Conservation (phyloP, 2,888 invertebrate genomes). For the Mimas tiliae region DNA sequence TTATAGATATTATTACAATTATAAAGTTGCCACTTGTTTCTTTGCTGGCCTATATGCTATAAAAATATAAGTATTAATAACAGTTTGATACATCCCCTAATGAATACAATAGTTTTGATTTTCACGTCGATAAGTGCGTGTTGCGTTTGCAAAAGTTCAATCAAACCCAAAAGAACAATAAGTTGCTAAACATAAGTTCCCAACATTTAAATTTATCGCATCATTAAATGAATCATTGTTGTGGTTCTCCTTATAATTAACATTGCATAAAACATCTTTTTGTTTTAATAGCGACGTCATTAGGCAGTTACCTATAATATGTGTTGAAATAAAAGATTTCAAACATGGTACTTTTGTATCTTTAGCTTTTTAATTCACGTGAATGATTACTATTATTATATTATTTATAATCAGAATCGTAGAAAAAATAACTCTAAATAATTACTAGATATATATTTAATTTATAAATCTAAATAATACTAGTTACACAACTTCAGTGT, state of each 20-base stretch:
- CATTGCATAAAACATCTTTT: constrained; percentile 9
- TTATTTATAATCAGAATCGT: no score
- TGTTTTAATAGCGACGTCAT: background rate
- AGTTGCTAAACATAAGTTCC: constrained; percentile 10
- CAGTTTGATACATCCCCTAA: background rate
- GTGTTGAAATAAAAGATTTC: background rate
- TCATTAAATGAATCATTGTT: background rate
- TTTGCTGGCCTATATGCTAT: no score
- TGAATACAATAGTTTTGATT: constrained; percentile 11
- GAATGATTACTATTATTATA: no score
- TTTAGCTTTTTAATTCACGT: no score
- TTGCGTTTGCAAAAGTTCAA: background rate
- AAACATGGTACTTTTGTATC: background rate
- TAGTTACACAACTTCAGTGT: background rate
- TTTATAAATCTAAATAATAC: background rate
- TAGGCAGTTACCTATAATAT: background rate
- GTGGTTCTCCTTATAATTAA: constrained; percentile 6
- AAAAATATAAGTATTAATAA: no score
- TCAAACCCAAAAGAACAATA: constrained; percentile 12
- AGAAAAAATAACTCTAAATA: background rate
- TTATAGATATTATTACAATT: background rate
- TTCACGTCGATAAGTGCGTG: background rate
- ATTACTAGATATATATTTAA: background rate
- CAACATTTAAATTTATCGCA: constrained; percentile 16
- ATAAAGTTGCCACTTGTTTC: no score